A percentile compares a stretch with the other conserved stretches of the same genome.
Evolutionary conservation across 23 tunicate species (phyloP).

Genomic region (Styela clava): DNA sequence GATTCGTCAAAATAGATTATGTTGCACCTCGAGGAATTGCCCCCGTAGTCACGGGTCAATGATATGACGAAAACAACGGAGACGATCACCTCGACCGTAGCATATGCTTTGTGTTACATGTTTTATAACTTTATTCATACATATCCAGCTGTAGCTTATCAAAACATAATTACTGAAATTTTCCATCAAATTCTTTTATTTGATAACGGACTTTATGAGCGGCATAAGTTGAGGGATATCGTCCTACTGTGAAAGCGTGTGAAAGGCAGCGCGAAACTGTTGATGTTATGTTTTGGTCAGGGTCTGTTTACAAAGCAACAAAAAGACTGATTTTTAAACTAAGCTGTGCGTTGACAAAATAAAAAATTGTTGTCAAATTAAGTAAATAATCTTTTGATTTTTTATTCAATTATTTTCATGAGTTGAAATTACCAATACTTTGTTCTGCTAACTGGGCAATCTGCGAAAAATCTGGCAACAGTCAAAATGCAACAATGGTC

Average conservation of each 20-base stretch:
- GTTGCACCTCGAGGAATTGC: background rate
- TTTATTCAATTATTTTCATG: too few species aligned
- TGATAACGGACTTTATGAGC: too few species aligned
- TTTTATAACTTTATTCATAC: background rate
- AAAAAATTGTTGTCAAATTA: too few species aligned
- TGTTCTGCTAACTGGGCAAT: too few species aligned
- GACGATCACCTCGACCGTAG: background rate
- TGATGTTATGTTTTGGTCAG: background rate
- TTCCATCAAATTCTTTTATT: background rate
- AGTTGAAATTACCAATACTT: too few species aligned
- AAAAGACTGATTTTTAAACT: background rate
- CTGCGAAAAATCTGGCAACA: too few species aligned
- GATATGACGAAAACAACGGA: background rate
- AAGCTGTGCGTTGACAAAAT: background rate
- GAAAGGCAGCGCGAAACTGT: background rate
- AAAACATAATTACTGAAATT: conserved; percentile 11
- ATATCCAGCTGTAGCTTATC: conserved; percentile 6
- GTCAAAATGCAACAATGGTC: too few species aligned
- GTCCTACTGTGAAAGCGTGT: too few species aligned
- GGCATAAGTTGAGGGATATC: too few species aligned
- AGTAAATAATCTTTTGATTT: too few species aligned
- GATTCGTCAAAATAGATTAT: background rate
- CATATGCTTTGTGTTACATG: background rate
- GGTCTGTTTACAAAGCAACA: background rate
- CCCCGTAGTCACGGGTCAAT: background rate